Conservation (phyloP, 2,888 invertebrate species). For the Nephrocerus scutellatus region DNA sequence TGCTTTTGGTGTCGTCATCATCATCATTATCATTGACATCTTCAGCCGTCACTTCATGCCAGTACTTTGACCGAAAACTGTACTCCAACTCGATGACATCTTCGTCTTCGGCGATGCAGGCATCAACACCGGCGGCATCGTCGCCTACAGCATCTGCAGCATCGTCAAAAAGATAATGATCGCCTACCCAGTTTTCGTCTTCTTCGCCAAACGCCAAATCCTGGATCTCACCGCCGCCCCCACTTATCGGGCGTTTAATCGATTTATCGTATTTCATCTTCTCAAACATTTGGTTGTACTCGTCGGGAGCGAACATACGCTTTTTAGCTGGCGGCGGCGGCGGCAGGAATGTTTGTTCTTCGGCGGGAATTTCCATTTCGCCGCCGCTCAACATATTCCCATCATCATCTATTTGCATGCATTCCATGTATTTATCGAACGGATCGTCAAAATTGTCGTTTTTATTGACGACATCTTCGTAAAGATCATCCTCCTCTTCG, state of each 20-base stretch:
- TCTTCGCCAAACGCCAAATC: constrained; percentile 32
- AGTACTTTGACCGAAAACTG: constrained; percentile 28
- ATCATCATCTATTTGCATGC: constrained; percentile 7
- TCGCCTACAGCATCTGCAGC: constrained; percentile 31
- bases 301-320: constrained; percentile 26
- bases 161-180: constrained; percentile 37
- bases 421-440: constrained; percentile 11
- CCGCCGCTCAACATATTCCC: neutral
- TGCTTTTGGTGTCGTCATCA: too few species aligned
- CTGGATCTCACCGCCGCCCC: constrained; percentile 36
- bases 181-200: constrained; percentile 24
- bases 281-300: constrained; percentile 28
- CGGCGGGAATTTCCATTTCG: neutral
- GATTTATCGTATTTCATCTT: constrained; percentile 42
- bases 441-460: constrained; percentile 31
- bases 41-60: constrained; percentile 20
- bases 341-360: neutral
- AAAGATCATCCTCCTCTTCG: neutral
- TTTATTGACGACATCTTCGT: constrained; percentile 11
- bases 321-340: constrained; percentile 19
- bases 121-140: constrained; percentile 23
- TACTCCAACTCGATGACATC: constrained; percentile 26
- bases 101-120: constrained; percentile 17
- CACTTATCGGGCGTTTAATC: constrained; percentile 43
- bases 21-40: neutral